These are phyloP conservation scores for Smittia sp. DNA, from an alignment of 2,888 invertebrate species.

Conservation along the genomic window DNA sequence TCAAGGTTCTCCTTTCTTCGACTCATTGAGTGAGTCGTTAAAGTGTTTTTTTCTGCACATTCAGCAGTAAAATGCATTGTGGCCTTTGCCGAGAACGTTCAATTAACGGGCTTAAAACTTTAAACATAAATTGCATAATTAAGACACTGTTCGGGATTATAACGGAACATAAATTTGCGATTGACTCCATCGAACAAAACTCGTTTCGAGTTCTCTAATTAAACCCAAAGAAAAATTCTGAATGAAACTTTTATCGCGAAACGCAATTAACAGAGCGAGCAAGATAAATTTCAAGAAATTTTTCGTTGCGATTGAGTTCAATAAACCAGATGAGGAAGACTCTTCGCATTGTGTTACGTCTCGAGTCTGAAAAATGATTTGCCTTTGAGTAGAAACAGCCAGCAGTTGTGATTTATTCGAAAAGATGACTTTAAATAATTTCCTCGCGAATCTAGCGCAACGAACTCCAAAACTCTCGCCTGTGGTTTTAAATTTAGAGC, in stretches of 20 bases:
- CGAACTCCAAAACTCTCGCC: too few relatives aligned
- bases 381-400: neutral
- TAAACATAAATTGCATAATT: constrained; percentile 25
- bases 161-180: constrained; percentile 27
- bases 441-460: too few relatives aligned
- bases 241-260: neutral
- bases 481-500: too few relatives aligned
- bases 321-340: neutral
- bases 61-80: constrained; percentile 11
- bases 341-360: neutral
- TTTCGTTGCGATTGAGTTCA: neutral
- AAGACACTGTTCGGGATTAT: constrained; percentile 14
- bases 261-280: neutral
- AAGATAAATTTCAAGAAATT: neutral
- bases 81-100: neutral
- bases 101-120: constrained; percentile 13
- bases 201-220: neutral
- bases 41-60: neutral
- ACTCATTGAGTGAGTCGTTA: neutral
- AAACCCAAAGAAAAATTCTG: neutral
- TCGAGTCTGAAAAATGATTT: neutral
- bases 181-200: neutral
- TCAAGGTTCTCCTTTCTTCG: neutral
- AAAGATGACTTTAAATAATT: neutral
- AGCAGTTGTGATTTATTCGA: neutral